Evolutionary conservation across 2,113 vertebrate species (phyloP).

Genomic region (Neomonachus schauinslandi): DNA sequence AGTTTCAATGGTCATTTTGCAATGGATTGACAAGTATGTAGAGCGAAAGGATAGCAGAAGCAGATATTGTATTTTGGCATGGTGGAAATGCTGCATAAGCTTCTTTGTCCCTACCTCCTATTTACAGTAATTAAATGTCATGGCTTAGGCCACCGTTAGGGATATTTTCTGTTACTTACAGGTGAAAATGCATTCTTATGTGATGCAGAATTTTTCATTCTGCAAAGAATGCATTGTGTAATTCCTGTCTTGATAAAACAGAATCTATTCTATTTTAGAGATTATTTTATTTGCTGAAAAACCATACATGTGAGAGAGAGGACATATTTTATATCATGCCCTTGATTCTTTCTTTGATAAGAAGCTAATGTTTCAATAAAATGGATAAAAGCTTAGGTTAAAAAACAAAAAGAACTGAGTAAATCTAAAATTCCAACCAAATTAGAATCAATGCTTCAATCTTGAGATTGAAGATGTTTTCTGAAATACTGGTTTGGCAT

Average conservation of each 20-base stretch:
- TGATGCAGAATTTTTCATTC: not conserved
- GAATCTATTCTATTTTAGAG: not conserved
- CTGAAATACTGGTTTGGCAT: not conserved
- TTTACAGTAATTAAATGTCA: not conserved
- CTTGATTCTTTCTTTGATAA: conserved; percentile 19
- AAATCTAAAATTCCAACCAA: not conserved
- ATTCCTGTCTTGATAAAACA: conserved; percentile 5
- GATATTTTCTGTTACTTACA: not conserved
- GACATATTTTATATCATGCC: not conserved
- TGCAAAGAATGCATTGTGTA: not conserved
- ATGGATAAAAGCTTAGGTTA: not conserved
- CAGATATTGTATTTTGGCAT: not conserved
- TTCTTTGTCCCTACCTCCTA: not conserved
- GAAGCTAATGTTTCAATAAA: not conserved
- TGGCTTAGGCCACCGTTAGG: not conserved
- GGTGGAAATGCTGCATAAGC: not conserved
- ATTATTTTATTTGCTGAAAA: conserved; percentile 2
- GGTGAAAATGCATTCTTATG: not conserved
- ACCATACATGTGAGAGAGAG: not conserved
- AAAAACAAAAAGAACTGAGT: not conserved
- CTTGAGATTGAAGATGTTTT: not conserved
- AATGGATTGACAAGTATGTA: not conserved
- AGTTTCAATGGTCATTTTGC: not conserved
- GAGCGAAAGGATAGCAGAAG: not conserved
- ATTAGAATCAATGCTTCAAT: not conserved